Evolutionary conservation across 1,140 invertebrate species (phyloP), one percentile per base, ranked within the genome.

Genomic region (Lanistes nyassanus): DNA sequence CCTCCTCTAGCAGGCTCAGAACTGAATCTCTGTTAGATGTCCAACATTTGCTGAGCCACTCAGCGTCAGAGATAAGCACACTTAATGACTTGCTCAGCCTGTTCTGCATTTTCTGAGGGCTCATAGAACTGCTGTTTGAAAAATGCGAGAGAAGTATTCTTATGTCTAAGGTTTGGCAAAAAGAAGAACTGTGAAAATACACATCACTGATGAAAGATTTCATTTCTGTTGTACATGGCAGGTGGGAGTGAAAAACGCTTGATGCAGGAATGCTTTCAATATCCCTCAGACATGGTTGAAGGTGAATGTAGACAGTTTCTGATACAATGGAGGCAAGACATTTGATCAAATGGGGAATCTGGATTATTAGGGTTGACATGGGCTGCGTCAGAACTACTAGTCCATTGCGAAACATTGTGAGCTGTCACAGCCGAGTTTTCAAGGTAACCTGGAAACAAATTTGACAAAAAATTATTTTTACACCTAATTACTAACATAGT

Each of bases 301-400:
- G 78, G 47, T 81, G 82, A 36, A 85, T 77, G 64, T 85, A 85
- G 11, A 84, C 62, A 26, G 82, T 83, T 7, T 79, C 79, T 3
- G 62, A 75, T 6, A 84, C 76, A n/a, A 79, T 29, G 23, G 77
- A 62, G 19, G 81, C 64, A 3, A 79, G 74, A 16, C 77, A 74
- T 16, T 76, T 36, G 19, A 85, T 34, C 1, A 85, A 47, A 3
- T 65, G 39, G 13, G 76, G 79, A n/a, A 84, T 74, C 19, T 66
- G 62, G 29, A 76, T 16, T 74, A 62, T 58, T 13, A 84, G 60
- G 13, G 73, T 64, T 21, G 83, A 73, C 23, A 85, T 26, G 6
- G 84, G 84, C 62, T 79, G 76, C n/a, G 83, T 84, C 31, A 85
- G 56, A 51, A 85, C 81, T 36, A 85, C 69, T 21, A 85, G 75